phyloP scores from a whole-genome alignment of 2,888 invertebrate genomes.

The Aspidiotus rigidus region DNA sequence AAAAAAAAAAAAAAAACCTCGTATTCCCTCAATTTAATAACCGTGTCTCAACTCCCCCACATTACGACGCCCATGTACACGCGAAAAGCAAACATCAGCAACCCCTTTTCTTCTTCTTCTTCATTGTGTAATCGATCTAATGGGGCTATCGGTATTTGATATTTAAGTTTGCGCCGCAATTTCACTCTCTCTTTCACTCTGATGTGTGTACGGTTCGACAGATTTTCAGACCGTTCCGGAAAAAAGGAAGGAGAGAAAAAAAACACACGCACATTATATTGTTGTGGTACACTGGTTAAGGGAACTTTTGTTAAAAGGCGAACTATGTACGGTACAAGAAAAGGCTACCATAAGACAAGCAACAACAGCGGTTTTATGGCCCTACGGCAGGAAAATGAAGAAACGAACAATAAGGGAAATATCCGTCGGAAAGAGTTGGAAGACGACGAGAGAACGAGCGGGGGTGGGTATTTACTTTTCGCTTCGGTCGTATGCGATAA shows the following conservation, averaged over 20 bases:
- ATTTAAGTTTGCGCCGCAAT: no score
- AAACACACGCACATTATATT: no score
- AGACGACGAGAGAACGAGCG: constrained; percentile 16
- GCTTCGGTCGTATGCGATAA: constrained; percentile 21
- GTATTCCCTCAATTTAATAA: no score
- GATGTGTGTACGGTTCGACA: no score
- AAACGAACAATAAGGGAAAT: constrained; percentile 31
- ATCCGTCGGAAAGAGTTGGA: constrained; percentile 30
- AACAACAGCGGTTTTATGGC: constrained; percentile 32
- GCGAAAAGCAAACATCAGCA: no score
- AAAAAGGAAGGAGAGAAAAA: not conserved
- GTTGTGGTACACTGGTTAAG: not conserved
- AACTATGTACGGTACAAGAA: constrained; percentile 16
- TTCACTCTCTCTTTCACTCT: no score
- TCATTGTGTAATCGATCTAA: no score
- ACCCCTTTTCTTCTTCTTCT: no score
- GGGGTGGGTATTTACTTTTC: constrained; percentile 29
- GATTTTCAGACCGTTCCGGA: not conserved
- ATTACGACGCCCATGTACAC: no score
- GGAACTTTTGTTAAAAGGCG: constrained; percentile 30
- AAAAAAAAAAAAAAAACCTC: no score
- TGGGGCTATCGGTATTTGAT: no score
- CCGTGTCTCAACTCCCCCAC: no score
- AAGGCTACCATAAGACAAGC: constrained; percentile 32
- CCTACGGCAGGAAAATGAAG: constrained; percentile 31